phyloP scores from a whole-genome alignment of 53 echinoderm and acorn worm species.

The Echinometra lucunter region DNA sequence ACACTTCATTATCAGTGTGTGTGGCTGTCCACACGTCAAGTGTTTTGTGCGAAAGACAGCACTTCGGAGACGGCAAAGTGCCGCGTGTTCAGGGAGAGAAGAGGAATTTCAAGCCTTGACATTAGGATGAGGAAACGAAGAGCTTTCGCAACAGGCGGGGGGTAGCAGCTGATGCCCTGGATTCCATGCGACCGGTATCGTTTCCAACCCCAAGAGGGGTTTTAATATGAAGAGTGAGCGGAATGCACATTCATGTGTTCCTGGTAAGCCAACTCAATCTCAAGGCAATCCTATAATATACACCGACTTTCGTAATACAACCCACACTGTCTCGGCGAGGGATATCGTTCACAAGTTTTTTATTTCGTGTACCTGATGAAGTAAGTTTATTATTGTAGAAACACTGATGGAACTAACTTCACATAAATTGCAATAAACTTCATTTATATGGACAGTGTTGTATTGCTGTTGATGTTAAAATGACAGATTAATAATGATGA shows the following conservation, averaged over 20 bases:
- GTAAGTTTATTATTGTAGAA: not conserved
- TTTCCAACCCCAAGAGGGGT: conserved; percentile 43
- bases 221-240: conserved; percentile 19
- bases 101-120: conserved; percentile 28
- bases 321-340: not conserved
- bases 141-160: conserved; percentile 15
- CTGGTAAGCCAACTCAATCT: not conserved
- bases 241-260: conserved; percentile 1
- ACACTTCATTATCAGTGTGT: conserved; percentile 27
- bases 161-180: conserved; percentile 34
- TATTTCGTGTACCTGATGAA: not conserved
- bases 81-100: not conserved
- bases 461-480: not conserved
- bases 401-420: not conserved
- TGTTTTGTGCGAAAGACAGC: conserved; percentile 37
- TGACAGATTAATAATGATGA: not conserved
- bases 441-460: not conserved
- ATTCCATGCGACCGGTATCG: conserved; percentile 12
- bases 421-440: not conserved
- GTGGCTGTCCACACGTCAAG: conserved; percentile 20
- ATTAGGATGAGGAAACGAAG: not conserved
- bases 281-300: not conserved
- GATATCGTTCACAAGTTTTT: conserved; percentile 1
- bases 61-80: not conserved
- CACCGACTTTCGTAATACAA: not conserved